Percentiles rank a stretch among this genome's conserved stretches.
Conservation (phyloP, 2,113 vertebrate genomes). For the Sminthopsis crassicaudata region DNA sequence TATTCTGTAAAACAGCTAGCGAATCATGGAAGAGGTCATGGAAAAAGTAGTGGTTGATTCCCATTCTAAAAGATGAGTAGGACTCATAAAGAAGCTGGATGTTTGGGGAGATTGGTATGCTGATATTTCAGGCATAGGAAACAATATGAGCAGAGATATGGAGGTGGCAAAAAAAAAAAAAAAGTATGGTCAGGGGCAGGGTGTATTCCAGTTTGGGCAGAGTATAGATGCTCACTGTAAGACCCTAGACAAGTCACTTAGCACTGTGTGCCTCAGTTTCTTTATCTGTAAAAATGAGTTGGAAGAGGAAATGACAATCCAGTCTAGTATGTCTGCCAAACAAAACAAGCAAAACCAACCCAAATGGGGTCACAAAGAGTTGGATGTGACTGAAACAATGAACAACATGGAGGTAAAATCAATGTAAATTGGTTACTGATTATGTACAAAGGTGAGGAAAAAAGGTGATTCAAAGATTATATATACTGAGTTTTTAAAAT, state of each 20-base stretch:
- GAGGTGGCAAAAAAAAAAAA: background rate
- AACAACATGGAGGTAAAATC: background rate
- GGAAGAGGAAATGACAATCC: background rate
- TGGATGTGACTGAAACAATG: background rate
- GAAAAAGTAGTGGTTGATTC: background rate
- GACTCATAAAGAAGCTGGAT: background rate
- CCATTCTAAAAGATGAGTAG: background rate
- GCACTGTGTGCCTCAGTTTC: background rate
- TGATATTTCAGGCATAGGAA: background rate
- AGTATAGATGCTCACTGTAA: background rate
- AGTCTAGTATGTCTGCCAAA: background rate
- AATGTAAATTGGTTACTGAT: background rate
- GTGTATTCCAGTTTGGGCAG: background rate
- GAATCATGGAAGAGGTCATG: background rate
- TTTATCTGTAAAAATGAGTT: background rate
- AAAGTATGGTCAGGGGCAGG: background rate
- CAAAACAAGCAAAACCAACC: background rate
- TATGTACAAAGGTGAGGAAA: background rate
- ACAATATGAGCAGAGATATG: background rate
- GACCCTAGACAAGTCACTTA: background rate
- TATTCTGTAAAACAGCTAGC: background rate
- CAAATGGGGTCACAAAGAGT: background rate
- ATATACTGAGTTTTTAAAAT: background rate
- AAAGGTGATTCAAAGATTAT: background rate
- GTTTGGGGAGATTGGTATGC: background rate